Conservation (phyloP, 2,888 invertebrate species). For the Drosophila pseudotakahashii region DNA sequence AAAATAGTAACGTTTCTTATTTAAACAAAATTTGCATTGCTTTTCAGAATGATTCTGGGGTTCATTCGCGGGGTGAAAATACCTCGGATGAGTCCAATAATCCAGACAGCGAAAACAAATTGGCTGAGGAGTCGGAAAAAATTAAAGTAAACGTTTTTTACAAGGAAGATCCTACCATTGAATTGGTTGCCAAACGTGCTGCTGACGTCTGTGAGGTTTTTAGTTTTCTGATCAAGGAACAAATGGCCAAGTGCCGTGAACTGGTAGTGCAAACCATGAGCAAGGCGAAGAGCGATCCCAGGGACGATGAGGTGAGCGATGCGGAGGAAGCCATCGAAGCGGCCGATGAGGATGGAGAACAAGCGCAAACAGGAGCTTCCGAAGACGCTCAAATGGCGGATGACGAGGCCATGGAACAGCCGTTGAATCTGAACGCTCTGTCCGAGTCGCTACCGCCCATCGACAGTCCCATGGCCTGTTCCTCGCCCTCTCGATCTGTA, state of each 20-base stretch:
- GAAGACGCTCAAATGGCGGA: not conserved
- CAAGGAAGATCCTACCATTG: slow-evolving; percentile 67
- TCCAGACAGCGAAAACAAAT: slow-evolving; percentile 61
- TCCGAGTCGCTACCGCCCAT: slow-evolving; percentile 59
- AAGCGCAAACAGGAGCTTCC: not conserved
- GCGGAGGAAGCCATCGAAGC: slow-evolving; percentile 44
- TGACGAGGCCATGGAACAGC: slow-evolving; percentile 45
- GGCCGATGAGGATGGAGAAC: not conserved
- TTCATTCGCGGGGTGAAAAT: slow-evolving; percentile 81
- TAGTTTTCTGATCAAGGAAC: slow-evolving; percentile 91
- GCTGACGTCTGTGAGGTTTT: slow-evolving; percentile 89
- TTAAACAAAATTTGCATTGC: not conserved
- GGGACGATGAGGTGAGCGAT: slow-evolving; percentile 57
- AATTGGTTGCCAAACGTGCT: slow-evolving; percentile 74
- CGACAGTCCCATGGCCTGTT: slow-evolving; percentile 58
- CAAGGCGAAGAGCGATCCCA: slow-evolving; percentile 15
- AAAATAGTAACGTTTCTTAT: not conserved
- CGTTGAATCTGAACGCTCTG: slow-evolving; percentile 53
- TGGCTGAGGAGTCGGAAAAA: not conserved
- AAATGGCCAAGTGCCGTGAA: slow-evolving; percentile 91
- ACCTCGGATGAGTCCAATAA: slow-evolving; percentile 77
- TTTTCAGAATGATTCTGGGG: slow-evolving; percentile 82
- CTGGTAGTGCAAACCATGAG: slow-evolving; percentile 84
- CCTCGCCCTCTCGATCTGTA: slow-evolving; percentile 51
- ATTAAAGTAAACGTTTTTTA: not conserved